These are phyloP conservation scores for Helostoma temminkii DNA, from an alignment of 2,797 vertebrate species.

Conservation along the genomic window DNA sequence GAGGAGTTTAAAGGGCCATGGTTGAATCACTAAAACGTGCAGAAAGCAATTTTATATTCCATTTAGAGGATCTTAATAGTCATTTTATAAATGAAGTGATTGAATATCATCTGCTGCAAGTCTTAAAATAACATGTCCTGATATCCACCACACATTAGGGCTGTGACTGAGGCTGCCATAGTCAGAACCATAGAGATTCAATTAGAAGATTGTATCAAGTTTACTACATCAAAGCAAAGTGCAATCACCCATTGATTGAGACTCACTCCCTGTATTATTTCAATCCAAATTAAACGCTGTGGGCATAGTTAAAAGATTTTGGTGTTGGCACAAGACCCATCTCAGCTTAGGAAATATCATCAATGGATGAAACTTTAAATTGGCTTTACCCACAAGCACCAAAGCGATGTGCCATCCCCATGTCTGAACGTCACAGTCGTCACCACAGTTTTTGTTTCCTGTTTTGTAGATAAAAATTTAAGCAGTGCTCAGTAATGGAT, in stretches of 20 bases:
- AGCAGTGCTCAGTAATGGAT: slow-evolving; percentile 47
- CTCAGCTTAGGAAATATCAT: slow-evolving; percentile 11
- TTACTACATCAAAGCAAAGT: slow-evolving; percentile 39
- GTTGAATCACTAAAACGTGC: slow-evolving; percentile 22
- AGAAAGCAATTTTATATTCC: slow-evolving; percentile 6
- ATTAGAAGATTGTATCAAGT: slow-evolving; percentile 58
- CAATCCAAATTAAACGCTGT: slow-evolving; percentile 12
- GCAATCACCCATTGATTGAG: slow-evolving; percentile 27
- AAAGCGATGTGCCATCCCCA: slow-evolving; percentile 14
- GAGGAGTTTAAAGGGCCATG: slow-evolving; percentile 21
- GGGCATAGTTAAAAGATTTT: not conserved
- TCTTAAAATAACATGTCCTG: slow-evolving; percentile 29
- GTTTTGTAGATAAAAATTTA: slow-evolving; percentile 49
- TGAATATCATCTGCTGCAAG: slow-evolving; percentile 13
- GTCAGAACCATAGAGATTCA: slow-evolving; percentile 49
- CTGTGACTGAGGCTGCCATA: slow-evolving; percentile 22
- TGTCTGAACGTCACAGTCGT: slow-evolving; percentile 14
- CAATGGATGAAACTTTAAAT: slow-evolving; percentile 11
- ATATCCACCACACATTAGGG: slow-evolving; percentile 19
- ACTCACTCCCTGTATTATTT: slow-evolving; percentile 13
- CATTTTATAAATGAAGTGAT: slow-evolving; percentile 5
- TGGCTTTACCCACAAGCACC: slow-evolving; percentile 9
- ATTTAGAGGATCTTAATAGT: not conserved
- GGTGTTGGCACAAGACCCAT: slow-evolving; percentile 1
- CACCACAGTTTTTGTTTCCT: slow-evolving; percentile 20